Evolutionary conservation across 2,113 vertebrate genomes (phyloP).

Genomic region (Platichthys stellatus): DNA sequence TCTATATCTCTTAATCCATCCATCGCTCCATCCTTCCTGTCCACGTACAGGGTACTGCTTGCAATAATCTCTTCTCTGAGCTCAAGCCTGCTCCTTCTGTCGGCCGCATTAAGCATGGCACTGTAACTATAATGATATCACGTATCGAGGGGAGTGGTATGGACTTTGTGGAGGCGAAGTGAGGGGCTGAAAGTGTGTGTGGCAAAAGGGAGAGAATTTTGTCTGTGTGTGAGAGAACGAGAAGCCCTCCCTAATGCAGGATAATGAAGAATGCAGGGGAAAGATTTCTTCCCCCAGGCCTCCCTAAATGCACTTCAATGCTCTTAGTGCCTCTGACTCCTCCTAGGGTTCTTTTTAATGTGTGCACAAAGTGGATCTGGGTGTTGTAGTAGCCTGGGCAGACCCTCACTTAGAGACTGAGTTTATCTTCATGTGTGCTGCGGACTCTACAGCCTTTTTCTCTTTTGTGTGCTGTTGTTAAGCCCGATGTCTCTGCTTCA

Average conservation of each 20-base stretch:
- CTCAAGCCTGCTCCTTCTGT: slow-evolving; percentile 56
- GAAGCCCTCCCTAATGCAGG: slow-evolving; percentile 70
- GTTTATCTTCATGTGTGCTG: slow-evolving; percentile 23
- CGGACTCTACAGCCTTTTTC: slow-evolving; percentile 9
- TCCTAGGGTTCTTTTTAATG: slow-evolving; percentile 61
- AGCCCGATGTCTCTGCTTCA: slow-evolving; percentile 20
- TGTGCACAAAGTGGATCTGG: slow-evolving; percentile 52
- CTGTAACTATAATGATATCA: slow-evolving; percentile 73
- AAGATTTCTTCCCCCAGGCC: slow-evolving; percentile 72
- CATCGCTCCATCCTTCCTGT: slow-evolving; percentile 17
- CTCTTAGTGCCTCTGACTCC: slow-evolving; percentile 72
- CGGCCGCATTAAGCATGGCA: slow-evolving; percentile 64
- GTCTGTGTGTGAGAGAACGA: slow-evolving; percentile 26
- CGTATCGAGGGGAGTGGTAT: slow-evolving; percentile 72
- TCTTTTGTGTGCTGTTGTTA: slow-evolving; percentile 28
- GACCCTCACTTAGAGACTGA: slow-evolving; percentile 25
- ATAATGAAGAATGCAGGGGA: slow-evolving; percentile 76
- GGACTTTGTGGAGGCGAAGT: slow-evolving; percentile 25
- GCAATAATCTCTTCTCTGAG: slow-evolving; percentile 62
- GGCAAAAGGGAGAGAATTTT: slow-evolving; percentile 40
- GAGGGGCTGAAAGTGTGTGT: slow-evolving; percentile 38
- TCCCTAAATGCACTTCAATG: slow-evolving; percentile 77
- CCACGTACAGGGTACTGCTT: slow-evolving; percentile 40
- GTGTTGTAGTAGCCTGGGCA: slow-evolving; percentile 49
- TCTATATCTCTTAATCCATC: slow-evolving; percentile 37